Evolutionary conservation across 92 coral and sea anemone genomes (phyloP).

Genomic region (Galaxea fascicularis): DNA sequence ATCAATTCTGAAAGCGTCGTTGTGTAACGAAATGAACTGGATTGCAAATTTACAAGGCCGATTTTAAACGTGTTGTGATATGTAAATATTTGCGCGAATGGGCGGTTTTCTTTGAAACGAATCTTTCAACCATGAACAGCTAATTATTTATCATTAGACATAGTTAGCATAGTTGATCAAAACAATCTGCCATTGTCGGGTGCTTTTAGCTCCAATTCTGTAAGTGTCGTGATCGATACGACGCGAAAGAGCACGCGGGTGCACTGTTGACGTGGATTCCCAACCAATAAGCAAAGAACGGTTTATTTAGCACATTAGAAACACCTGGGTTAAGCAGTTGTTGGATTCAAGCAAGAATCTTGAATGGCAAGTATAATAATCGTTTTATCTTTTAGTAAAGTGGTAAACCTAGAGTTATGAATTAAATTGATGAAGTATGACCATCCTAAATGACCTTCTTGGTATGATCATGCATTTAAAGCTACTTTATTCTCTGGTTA

Average conservation of each 20-base stretch:
- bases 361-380: background rate
- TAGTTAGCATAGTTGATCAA: background rate
- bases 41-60: too few species aligned
- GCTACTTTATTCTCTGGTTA: too few species aligned
- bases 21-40: too few species aligned
- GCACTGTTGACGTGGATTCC: too few species aligned
- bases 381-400: background rate
- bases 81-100: background rate
- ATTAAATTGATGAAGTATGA: too few species aligned
- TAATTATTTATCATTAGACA: background rate
- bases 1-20: too few species aligned
- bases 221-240: background rate
- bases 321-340: background rate
- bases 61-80: too few species aligned
- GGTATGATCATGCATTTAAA: too few species aligned
- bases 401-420: background rate
- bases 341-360: background rate
- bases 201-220: too few species aligned
- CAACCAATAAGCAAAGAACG: too few species aligned
- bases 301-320: background rate
- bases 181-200: background rate
- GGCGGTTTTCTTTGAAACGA: background rate
- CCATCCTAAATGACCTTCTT: too few species aligned
- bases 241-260: too few species aligned
- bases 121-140: background rate